Base-by-base conservation (phyloP, 1,140 invertebrate genomes). In the Polyergus mexicanus region DNA sequence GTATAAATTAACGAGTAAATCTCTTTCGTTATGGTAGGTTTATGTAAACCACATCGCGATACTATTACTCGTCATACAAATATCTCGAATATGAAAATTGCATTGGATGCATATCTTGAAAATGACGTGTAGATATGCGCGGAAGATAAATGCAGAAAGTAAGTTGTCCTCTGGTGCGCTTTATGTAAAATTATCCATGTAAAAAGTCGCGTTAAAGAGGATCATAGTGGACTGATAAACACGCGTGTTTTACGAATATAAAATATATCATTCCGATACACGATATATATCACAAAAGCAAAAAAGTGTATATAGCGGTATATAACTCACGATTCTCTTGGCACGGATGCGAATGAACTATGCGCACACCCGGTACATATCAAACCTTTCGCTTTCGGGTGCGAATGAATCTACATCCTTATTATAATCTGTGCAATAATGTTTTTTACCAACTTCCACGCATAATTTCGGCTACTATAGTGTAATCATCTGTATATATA, bases 221-320 rank as follows among this genome's bases (percentile, higher is more conserved):
- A 91, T 89, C 19, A 58, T 88, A 8, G 87, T 76, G 71, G 78
- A 83, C 63, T 56, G 91, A 51, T 91, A 91, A 92, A 92, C 69
- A 86, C 86, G 87, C 86, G 25, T 25, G 11, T 22, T 19, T 90
- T 91, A 91, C 89, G 91, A 93, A 94, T 94, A 92, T 91, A 94
- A 93, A 94, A 91, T 93, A 93, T 51, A 51, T 91, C 87, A 89
- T 86, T 92, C 88, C 68, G 91, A 93, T 92, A 92, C 88, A 93
- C 56, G 19, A n/a, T 58, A 92, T 93, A 89, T 91, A 91, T 93
- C 93, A 93, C 92, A 93, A 93, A 93, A 93, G 92, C 92, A 93
- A 93, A 89, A 91, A 38, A 92, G 65, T 51, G 25, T 47, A 32
- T 78, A 54, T 38, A 78, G 41, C 38, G 28, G 75, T n/a, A n/a